Percentiles rank a stretch among this genome's conserved stretches.
These are phyloP conservation scores for Xanthia icteritia DNA, from an alignment of 2,888 invertebrate species.

Conservation along the genomic window DNA sequence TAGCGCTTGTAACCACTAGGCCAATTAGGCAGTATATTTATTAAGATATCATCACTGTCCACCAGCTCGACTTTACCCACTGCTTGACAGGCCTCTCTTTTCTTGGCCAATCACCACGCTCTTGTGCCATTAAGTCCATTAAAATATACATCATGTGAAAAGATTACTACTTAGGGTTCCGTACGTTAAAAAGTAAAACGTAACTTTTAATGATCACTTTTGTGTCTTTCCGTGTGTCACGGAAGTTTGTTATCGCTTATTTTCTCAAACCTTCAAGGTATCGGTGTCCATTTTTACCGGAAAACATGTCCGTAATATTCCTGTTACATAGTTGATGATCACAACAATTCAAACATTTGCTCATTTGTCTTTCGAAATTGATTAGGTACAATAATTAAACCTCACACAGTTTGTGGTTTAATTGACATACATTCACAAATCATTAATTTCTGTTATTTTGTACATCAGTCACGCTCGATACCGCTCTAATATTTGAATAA, in stretches of 20 bases:
- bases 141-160: not conserved
- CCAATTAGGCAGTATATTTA: too few relatives aligned
- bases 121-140: too few relatives aligned
- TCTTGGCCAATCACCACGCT: too few relatives aligned
- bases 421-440: slow-evolving; percentile 12
- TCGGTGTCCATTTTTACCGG: not conserved
- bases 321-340: not conserved
- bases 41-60: too few relatives aligned
- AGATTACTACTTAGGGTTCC: not conserved
- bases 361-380: slow-evolving; percentile 10
- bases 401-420: not conserved
- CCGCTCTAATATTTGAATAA: not conserved
- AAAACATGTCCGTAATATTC: not conserved
- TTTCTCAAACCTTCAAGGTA: not conserved
- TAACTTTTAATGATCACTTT: not conserved
- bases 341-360: not conserved
- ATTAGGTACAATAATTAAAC: slow-evolving; percentile 3
- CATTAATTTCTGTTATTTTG: not conserved
- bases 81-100: too few relatives aligned
- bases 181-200: not conserved
- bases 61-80: too few relatives aligned
- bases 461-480: not conserved
- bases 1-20: too few relatives aligned
- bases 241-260: not conserved
- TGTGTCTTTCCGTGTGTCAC: not conserved